Base-by-base conservation (phyloP, 2,888 invertebrate species). In the Catocala nupta region DNA sequence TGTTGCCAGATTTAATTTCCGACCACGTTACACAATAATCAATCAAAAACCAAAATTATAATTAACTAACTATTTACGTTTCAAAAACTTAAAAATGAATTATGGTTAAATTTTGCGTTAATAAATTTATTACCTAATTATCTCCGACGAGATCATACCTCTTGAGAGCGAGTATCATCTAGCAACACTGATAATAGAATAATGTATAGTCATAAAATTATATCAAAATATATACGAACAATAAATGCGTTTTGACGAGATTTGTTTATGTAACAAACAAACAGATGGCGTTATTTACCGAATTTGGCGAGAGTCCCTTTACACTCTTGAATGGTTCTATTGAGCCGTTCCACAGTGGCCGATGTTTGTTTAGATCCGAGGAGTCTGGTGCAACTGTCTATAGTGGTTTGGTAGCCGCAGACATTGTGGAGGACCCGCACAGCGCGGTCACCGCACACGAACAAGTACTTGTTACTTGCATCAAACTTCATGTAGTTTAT, bases 351-450 rank as follows among this genome's bases (percentile, higher is more conserved):
- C 77, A 95, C 96, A 64, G 97, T 96, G n/a, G 97, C 96, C 5
- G 96, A 95, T 0, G 96, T 96, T 72, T 96, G 95, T 60, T 95
- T 95, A 62, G 95, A 91, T 53, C 93, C 88, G 45, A 96, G 88
- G 71, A 93, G 84, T 25, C 93, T 78, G n/a, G 73, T 77, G 73
- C 93, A 93, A 70, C 89, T 90, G 16, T 78, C 86, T 62, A 91
- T 90, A 45, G 88, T 90, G 2, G 93, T 93, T 76, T 80, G 78
- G 73, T 90, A 92, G 0, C 93, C 93, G 85, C 93, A 93, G 9
- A 93, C 93, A 62, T 98, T 98, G 85, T 97, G 96, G 80, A 98
- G 96, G 56, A 98, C 95, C 47, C 97, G 95, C 10, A 98, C 96
- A 53, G 96, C 96, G 71, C 96, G 96, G 75, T 97, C 97, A 11